phyloP scores from a whole-genome alignment of 1,140 invertebrate species.

The Bombyx mandarina region DNA sequence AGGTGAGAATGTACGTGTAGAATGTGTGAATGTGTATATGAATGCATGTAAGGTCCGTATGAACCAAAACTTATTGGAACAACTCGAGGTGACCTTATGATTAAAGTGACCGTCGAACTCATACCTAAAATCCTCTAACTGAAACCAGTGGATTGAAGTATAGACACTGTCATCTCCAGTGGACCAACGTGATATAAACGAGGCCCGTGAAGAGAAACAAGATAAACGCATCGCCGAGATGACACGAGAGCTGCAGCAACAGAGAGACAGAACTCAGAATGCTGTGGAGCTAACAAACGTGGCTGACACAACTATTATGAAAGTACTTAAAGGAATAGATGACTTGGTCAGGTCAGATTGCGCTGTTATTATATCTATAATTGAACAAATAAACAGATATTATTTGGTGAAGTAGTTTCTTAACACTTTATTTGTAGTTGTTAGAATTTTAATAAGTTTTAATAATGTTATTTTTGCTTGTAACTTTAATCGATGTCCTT shows the following conservation, averaged over 20 bases:
- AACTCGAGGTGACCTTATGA: no score
- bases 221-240: constrained; percentile 26
- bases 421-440: not conserved
- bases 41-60: no score
- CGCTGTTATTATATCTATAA: no score
- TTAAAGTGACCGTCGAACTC: no score
- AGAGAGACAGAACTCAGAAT: constrained; percentile 17
- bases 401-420: not conserved
- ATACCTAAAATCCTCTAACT: no score
- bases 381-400: no score
- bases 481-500: constrained; percentile 15
- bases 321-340: constrained; percentile 48
- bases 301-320: constrained; percentile 36
- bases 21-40: no score
- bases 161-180: constrained; percentile 18
- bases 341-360: constrained; percentile 43
- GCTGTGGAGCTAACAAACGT: constrained; percentile 25
- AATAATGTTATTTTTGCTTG: not conserved
- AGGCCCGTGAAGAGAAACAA: constrained; percentile 36
- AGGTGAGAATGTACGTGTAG: no score
- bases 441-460: not conserved
- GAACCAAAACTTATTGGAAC: no score
- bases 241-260: constrained; percentile 15
- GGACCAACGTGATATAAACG: constrained; percentile 55
- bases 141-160: no score